phyloP scores from a whole-genome alignment of 1,140 invertebrate genomes.

The Brachionus rotundiformis region DNA sequence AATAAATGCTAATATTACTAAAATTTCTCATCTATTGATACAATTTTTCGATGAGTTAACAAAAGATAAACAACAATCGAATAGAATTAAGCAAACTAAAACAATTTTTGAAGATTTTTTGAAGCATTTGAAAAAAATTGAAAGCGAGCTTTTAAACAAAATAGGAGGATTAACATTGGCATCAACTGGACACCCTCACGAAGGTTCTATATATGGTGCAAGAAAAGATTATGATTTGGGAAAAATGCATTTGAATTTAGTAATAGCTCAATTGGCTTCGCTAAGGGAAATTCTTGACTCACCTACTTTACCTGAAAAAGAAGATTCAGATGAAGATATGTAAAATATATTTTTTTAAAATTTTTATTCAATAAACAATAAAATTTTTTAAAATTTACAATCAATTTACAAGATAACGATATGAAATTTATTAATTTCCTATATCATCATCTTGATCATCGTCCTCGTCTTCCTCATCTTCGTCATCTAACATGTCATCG shows the following conservation, averaged over 20 bases:
- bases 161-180: constrained; percentile 25
- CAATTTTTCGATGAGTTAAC: constrained; percentile 50
- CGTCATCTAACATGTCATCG: constrained; percentile 50
- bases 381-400: constrained; percentile 12
- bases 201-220: constrained; percentile 51
- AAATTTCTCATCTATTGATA: constrained; percentile 24
- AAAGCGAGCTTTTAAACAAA: constrained; percentile 7
- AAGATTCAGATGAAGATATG: not conserved
- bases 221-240: constrained; percentile 51
- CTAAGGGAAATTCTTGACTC: not conserved
- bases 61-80: constrained; percentile 48
- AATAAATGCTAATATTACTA: constrained; percentile 37
- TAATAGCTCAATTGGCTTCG: not conserved
- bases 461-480: constrained; percentile 52
- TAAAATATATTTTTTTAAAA: not conserved
- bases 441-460: constrained; percentile 53
- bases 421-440: constrained; percentile 35
- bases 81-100: constrained; percentile 42
- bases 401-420: too few species aligned
- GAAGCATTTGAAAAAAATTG: constrained; percentile 48
- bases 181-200: constrained; percentile 42
- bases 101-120: constrained; percentile 46
- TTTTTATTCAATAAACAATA: not conserved
- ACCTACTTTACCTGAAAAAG: not conserved
- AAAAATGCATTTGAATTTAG: constrained; percentile 49